Base-by-base conservation (phyloP, 1,140 invertebrate species). In the Aphaenogaster ashmeadi region DNA sequence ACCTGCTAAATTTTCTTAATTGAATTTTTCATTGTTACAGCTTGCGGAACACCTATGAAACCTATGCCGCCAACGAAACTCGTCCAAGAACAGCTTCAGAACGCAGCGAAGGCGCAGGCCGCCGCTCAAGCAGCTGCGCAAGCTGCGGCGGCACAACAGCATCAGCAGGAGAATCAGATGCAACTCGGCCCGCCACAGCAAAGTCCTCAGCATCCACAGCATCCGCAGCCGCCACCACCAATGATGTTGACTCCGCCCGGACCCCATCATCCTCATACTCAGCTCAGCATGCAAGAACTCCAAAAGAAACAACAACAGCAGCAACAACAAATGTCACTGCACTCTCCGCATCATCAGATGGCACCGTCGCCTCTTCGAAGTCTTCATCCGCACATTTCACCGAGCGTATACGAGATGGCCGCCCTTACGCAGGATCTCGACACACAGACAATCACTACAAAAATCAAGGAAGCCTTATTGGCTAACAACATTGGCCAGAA, bases 401-500 rank as follows among this genome's bases (percentile, higher is more conserved):
- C 97, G 1, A 98, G 97, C 89, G 98, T 99, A 0, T 99, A 99
- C 94, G 99, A 99, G 95, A 99, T 99, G 97, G 98, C 99, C 4
- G 99, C 99, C 3, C 96, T 99, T 7, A 99, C 99, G 0, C 98
- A 99, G 91, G 99, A 99, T 93, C 96, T 99, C 44, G 99, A 99
- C 94, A 99, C 99, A 0, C 98, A 99, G 94, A 97, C 98, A 6
- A 99, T 99, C 87, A 99, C 99, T 0, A 99, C 98, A 0, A 98
- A 99, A 94, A 99, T 99, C 92, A 99, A 99, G 94, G 99, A 99
- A 94, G 98, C 99, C 0, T 96, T 99, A 0, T 96, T 99, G 54
- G 99, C 99, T 11, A 99, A 99, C 93, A 99, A 99, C 92, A 99
- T 99, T 91, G 99, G 99, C 1, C 99, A 99, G 96, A 99, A 99